Percentiles rank a stretch among this genome's conserved stretches.
Conservation (phyloP, 2,797 vertebrate species). For the Esox masquinongy region DNA sequence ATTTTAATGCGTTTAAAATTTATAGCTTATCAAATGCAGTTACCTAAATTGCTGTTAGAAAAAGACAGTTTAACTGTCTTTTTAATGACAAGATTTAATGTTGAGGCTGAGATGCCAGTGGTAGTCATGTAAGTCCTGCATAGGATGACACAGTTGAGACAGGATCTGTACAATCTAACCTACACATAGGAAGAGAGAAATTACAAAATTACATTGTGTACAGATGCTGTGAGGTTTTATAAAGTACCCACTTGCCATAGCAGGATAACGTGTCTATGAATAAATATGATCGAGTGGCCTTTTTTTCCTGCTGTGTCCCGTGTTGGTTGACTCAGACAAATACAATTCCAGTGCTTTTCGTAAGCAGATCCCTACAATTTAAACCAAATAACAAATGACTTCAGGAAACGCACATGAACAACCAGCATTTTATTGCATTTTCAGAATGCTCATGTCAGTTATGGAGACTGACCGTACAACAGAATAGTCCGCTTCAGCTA, state of each 20-base stretch:
- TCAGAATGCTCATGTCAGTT: slow-evolving; percentile 93
- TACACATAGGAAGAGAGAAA: slow-evolving; percentile 57
- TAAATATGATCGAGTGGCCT: background rate
- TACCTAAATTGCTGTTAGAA: slow-evolving; percentile 98
- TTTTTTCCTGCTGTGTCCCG: background rate
- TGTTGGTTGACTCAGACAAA: background rate
- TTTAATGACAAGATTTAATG: slow-evolving; percentile 98
- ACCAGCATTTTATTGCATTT: slow-evolving; percentile 99
- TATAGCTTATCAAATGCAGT: slow-evolving; percentile 98
- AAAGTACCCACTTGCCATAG: background rate
- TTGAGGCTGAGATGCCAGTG: slow-evolving; percentile 80
- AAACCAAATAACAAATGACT: slow-evolving; percentile 50
- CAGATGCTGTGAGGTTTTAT: slow-evolving; percentile 22
- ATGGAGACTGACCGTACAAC: slow-evolving; percentile 91
- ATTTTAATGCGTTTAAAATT: slow-evolving; percentile 97
- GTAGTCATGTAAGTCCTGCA: slow-evolving; percentile 82
- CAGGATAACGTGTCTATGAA: background rate
- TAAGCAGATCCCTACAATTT: background rate
- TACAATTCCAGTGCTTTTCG: background rate
- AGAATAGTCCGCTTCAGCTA: slow-evolving; percentile 92
- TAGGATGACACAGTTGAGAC: slow-evolving; percentile 82
- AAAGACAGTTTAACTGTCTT: slow-evolving; percentile 98
- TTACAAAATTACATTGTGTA: slow-evolving; percentile 58
- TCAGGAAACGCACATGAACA: slow-evolving; percentile 84
- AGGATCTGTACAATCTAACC: slow-evolving; percentile 82